Evolutionary conservation across 2,113 vertebrate genomes (phyloP).

Genomic region (Oreochromis niloticus): DNA sequence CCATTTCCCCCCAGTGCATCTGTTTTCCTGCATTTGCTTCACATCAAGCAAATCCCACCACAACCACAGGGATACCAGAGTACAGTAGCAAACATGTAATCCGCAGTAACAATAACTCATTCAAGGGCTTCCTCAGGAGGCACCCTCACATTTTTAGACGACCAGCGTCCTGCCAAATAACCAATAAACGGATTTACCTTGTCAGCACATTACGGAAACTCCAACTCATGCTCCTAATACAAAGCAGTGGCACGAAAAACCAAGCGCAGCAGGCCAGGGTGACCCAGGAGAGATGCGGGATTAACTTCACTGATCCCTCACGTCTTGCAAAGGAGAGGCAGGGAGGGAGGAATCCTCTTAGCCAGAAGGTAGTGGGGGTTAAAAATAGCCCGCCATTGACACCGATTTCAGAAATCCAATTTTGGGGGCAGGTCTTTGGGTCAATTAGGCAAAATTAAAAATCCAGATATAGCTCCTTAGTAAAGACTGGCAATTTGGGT

Average conservation of each 20-base stretch:
- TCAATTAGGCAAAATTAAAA: background rate
- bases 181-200: conserved; percentile 16
- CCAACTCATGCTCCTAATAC: background rate
- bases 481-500: background rate
- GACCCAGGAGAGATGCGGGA: conserved; percentile 11
- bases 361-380: conserved; percentile 18
- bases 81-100: background rate
- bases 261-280: background rate
- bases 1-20: background rate
- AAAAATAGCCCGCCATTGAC: conserved; percentile 38
- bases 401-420: conserved; percentile 5
- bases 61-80: background rate
- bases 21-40: background rate
- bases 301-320: conserved; percentile 43
- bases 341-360: conserved; percentile 49
- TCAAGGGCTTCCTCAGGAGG: background rate
- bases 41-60: background rate
- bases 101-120: background rate
- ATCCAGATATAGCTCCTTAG: rapidly evolving
- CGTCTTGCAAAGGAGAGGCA: background rate
- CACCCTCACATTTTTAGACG: background rate
- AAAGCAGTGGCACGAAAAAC: background rate
- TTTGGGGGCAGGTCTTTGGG: background rate
- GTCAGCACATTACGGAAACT: conserved; percentile 25
- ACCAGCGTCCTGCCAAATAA: background rate